Base-by-base conservation (phyloP, 1,140 invertebrate genomes). In the Drosophila baimaii region DNA sequence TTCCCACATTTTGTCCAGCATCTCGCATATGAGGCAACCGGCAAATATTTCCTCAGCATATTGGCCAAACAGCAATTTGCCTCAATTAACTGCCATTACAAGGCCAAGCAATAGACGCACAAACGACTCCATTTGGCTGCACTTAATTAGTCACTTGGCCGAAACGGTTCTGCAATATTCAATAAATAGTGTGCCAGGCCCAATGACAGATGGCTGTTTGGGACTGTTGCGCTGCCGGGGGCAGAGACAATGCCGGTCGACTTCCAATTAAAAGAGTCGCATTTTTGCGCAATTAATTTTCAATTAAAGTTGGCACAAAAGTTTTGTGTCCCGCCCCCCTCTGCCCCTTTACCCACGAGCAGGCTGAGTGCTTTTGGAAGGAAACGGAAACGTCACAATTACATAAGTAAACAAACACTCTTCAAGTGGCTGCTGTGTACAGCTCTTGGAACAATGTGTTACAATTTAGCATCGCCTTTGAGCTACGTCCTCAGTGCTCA, bases 391-490 rank as follows among this genome's bases (percentile, higher is more conserved):
- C 61, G 83, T 83, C 33, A 86, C 84, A 88, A 88, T 86, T 86
- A 82, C 83, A 86, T 86, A 88, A 88, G 83, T 88, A 88, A 88
- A 79, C 84, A 86, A 79, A 88, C 84, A 88, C 77, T 86, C 65
- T 58, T 73, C 52, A 46, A 52, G 79, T 54, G 41, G 37, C 57
- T 10, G n/a, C n/a, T n/a, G n/a, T n/a, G 23, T 29, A 10, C 47
- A 33, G 57, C 37, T 41, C 77, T 62, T 31, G 33, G 59, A 79
- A 86, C 83, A 88, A 86, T 89, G 84, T 89, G 84, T 54, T 89
- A 89, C 84, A 89, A 83, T 89, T 79, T 79, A 79, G 79, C 76
- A 71, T 58, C 54, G 63, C 41, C 73, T 77, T 77, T 77, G 63
- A 77, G 74, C 71, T 55, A 74, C 27, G 68, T 44, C 12, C 64